Conservation (phyloP, 2,113 vertebrate species). For the Tricholaema leucomelas region DNA sequence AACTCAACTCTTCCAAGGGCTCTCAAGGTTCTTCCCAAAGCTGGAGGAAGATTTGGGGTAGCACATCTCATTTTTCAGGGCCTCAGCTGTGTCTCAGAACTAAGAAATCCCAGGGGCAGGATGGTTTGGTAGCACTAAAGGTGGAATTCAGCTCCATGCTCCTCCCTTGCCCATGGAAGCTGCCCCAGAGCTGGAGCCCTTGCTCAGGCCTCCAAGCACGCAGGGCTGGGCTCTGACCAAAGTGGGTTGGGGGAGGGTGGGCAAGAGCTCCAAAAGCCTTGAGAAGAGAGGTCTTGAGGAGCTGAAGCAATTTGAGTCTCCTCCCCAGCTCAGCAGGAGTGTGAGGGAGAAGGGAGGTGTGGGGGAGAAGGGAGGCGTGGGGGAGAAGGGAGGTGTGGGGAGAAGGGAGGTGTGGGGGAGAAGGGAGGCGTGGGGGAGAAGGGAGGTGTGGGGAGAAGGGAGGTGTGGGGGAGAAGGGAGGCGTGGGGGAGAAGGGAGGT, state of each 20-base stretch:
- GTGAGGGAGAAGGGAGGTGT: no score
- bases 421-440: no score
- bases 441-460: neutral
- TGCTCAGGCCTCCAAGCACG: neutral
- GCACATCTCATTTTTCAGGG: neutral
- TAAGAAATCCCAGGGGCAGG: neutral
- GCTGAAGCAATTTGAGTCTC: neutral
- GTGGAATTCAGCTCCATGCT: neutral
- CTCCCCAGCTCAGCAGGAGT: neutral
- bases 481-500: neutral
- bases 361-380: accelerated
- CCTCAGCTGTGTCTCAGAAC: neutral
- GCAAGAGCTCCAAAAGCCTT: neutral
- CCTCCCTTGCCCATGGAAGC: neutral
- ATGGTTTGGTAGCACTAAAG: neutral
- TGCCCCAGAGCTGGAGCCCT: neutral
- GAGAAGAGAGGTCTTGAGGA: neutral
- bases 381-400: no score
- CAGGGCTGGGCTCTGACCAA: neutral
- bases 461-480: accelerated
- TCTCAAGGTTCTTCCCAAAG: neutral
- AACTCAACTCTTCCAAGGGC: neutral
- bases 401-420: accelerated
- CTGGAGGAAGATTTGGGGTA: neutral
- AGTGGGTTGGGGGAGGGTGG: neutral